Conservation (phyloP, 2,797 vertebrate species). For the Gallinago nigripennis region DNA sequence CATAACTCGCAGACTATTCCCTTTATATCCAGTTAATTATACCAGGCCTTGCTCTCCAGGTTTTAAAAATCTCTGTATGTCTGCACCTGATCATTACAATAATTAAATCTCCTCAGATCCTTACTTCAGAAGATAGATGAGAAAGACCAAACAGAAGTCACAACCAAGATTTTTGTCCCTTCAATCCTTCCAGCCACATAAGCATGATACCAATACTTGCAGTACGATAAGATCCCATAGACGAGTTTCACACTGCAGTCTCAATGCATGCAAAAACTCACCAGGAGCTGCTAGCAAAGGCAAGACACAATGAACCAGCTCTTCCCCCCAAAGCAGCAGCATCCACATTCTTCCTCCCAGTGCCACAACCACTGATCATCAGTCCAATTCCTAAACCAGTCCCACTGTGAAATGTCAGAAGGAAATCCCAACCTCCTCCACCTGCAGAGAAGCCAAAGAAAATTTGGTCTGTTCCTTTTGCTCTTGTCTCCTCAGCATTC, state of each 20-base stretch:
- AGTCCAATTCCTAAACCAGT: background rate
- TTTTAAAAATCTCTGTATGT: background rate
- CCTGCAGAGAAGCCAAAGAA: background rate
- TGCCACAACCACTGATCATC: background rate
- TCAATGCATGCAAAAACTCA: background rate
- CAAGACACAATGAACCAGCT: background rate
- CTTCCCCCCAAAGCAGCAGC: background rate
- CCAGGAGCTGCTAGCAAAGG: background rate
- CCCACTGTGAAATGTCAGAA: background rate
- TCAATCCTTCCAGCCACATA: background rate
- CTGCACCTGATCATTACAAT: background rate
- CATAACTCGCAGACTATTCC: background rate
- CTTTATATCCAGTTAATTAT: background rate
- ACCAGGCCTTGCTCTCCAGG: fast-evolving
- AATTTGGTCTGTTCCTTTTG: background rate
- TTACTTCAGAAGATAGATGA: background rate
- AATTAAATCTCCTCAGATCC: background rate
- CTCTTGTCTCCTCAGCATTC: background rate
- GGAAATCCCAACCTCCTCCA: background rate
- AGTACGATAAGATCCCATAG: background rate
- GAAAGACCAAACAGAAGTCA: background rate
- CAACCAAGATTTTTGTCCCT: background rate
- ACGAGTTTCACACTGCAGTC: background rate
- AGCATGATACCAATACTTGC: fast-evolving
- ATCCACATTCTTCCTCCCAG: background rate